Conservation (phyloP, 2,113 vertebrate species). For the Hippoglossus stenolepis region DNA sequence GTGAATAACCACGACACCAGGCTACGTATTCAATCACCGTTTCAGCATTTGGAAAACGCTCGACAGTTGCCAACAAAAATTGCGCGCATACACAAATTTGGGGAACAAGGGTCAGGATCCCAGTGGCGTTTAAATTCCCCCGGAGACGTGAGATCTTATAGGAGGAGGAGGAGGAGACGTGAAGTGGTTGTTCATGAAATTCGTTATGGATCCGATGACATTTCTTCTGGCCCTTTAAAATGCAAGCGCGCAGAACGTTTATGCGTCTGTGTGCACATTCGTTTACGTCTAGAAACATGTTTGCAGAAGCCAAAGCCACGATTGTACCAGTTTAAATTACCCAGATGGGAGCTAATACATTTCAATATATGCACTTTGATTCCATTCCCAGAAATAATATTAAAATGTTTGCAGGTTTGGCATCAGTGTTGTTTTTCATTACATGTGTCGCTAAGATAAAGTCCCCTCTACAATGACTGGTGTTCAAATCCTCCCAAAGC, state of each 20-base stretch:
- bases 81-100: slow-evolving; percentile 1
- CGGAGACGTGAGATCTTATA: not conserved
- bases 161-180: not conserved
- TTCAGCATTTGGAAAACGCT: slow-evolving; percentile 19
- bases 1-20: slow-evolving; percentile 1
- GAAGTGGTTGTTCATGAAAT: not conserved
- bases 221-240: not conserved
- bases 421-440: too few relatives aligned
- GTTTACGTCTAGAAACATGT: not conserved
- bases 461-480: too few relatives aligned
- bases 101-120: slow-evolving; percentile 18
- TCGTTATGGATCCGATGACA: not conserved
- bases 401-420: too few relatives aligned
- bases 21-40: not conserved
- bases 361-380: too few relatives aligned
- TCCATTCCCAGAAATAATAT: too few relatives aligned
- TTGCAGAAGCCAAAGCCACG: too few relatives aligned
- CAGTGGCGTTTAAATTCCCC: not conserved
- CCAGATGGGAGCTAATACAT: too few relatives aligned
- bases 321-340: too few relatives aligned
- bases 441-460: too few relatives aligned
- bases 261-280: not conserved
- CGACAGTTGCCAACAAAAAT: slow-evolving; percentile 1
- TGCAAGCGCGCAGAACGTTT: not conserved
- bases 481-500: too few relatives aligned